phyloP scores from a whole-genome alignment of 2,797 vertebrate genomes.

The Menidia menidia region DNA sequence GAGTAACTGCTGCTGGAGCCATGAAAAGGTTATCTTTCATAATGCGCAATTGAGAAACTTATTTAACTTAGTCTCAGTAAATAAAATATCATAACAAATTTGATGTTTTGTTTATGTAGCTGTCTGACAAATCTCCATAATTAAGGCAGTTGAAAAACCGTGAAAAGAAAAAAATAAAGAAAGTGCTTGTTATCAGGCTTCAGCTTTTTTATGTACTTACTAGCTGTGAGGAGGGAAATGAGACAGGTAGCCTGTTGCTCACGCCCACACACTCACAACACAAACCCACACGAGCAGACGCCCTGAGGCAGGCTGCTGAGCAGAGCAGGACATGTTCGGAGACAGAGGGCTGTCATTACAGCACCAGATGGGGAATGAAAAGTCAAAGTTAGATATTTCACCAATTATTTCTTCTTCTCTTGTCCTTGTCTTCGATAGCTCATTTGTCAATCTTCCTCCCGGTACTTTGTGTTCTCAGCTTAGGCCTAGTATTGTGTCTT shows the following conservation, averaged over 20 bases:
- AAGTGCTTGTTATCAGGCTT: conserved; percentile 1
- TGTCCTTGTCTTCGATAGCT: conserved; percentile 2
- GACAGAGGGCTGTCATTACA: conserved; percentile 25
- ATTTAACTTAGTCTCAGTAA: too few species aligned
- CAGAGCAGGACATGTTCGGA: background rate
- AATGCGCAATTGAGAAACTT: too few species aligned
- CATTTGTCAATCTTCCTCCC: background rate
- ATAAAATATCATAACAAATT: too few species aligned
- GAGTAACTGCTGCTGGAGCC: too few species aligned
- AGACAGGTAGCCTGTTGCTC: conserved; percentile 72
- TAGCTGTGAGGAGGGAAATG: conserved; percentile 82
- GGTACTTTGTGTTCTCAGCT: background rate
- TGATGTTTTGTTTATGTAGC: too few species aligned
- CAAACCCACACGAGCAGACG: conserved; percentile 9
- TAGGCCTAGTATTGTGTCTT: background rate
- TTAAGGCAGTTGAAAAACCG: background rate
- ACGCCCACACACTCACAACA: conserved; percentile 30
- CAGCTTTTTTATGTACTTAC: conserved; percentile 40
- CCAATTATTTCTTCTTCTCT: conserved; percentile 35
- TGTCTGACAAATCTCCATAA: background rate
- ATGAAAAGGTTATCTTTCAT: too few species aligned
- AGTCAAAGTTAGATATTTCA: conserved; percentile 68
- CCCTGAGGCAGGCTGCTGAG: conserved; percentile 42
- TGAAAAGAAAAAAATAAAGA: background rate
- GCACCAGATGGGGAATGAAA: conserved; percentile 68